phyloP scores from a whole-genome alignment of 2,888 invertebrate genomes.

The Melinaea menophilus region DNA sequence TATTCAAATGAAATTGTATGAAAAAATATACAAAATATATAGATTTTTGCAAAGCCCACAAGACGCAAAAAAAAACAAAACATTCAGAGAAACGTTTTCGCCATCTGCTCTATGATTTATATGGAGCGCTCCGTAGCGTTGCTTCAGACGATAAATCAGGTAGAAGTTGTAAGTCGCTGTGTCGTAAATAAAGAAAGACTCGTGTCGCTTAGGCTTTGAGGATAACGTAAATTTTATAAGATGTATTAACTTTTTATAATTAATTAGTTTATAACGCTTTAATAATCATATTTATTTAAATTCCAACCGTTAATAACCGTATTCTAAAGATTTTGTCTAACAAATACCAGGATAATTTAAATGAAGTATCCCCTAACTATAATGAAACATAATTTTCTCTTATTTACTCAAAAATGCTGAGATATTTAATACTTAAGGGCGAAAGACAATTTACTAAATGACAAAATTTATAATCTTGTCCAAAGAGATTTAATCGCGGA shows the following conservation, averaged over 20 bases:
- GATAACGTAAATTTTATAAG: background rate
- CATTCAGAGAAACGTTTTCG: slow-evolving; percentile 42
- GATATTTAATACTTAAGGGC: slow-evolving; percentile 5
- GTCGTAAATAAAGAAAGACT: slow-evolving; percentile 44
- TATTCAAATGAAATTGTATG: no score
- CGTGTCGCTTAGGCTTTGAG: slow-evolving; percentile 13
- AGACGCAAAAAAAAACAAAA: slow-evolving; percentile 36
- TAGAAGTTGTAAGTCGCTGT: slow-evolving; percentile 37
- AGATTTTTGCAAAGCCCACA: slow-evolving; percentile 7
- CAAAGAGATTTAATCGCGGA: slow-evolving; percentile 47
- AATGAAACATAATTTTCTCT: background rate
- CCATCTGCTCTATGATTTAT: slow-evolving; percentile 59
- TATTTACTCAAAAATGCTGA: slow-evolving; percentile 6
- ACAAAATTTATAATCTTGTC: slow-evolving; percentile 51
- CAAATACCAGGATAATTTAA: no score
- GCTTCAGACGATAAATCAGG: slow-evolving; percentile 44
- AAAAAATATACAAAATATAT: background rate
- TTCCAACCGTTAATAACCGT: no score
- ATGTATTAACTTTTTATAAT: background rate
- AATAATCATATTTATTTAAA: no score
- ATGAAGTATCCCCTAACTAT: background rate
- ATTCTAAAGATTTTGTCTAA: no score
- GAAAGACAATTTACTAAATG: slow-evolving; percentile 40
- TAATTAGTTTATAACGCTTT: no score
- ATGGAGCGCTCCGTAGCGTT: slow-evolving; percentile 46